Percentiles rank a stretch among this genome's conserved stretches.
Conservation (phyloP, 2,888 invertebrate genomes). For the Limnephilus auricula region DNA sequence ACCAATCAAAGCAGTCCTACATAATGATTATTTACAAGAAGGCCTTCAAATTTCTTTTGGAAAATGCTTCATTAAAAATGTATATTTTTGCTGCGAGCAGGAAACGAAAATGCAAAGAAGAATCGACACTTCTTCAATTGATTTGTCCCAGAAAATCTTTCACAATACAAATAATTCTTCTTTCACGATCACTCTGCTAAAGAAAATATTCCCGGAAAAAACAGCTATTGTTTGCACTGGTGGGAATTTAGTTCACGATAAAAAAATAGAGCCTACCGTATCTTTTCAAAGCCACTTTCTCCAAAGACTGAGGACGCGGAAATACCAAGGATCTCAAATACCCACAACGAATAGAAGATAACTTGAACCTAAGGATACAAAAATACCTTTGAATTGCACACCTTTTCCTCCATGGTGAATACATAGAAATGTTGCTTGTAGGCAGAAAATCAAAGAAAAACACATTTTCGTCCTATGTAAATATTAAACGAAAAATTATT, state of each 20-base stretch:
- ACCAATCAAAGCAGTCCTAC: background rate
- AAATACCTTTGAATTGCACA: too few species aligned
- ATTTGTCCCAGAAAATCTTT: conserved; percentile 36
- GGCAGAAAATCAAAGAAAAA: conserved; percentile 7
- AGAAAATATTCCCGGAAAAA: conserved; percentile 35
- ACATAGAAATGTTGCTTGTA: background rate
- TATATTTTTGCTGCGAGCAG: background rate
- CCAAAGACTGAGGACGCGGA: conserved; percentile 20
- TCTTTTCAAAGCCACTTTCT: conserved; percentile 47
- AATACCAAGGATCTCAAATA: conserved; percentile 11
- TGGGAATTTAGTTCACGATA: conserved; percentile 32
- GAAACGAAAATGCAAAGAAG: background rate
- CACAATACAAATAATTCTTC: conserved; percentile 38
- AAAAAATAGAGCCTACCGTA: conserved; percentile 39
- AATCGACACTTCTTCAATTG: conserved; percentile 42
- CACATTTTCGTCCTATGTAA: conserved; percentile 2
- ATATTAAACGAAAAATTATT: background rate
- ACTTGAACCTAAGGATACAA: background rate
- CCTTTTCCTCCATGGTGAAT: background rate
- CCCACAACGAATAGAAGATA: background rate
- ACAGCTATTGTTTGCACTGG: conserved; percentile 42
- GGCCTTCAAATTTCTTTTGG: background rate
- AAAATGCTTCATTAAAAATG: conserved; percentile 19
- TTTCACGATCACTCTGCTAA: conserved; percentile 23
- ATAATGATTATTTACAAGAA: background rate